phyloP scores from a whole-genome alignment of 2,888 invertebrate genomes.

The Limnephilus marmoratus region DNA sequence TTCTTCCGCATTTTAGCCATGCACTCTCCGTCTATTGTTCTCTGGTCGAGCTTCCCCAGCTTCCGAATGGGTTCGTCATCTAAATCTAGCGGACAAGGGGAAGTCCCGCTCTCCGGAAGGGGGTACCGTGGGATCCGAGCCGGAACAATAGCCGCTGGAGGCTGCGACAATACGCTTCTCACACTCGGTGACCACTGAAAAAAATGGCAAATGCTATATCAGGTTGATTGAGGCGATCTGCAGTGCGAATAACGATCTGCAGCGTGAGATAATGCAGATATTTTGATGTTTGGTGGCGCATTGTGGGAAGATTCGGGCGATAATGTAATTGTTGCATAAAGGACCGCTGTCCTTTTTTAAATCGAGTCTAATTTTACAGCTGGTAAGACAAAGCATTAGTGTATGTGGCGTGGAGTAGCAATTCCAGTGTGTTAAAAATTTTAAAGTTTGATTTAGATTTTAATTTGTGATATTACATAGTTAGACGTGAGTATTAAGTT shows the following conservation, averaged over 20 bases:
- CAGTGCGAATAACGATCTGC: background rate
- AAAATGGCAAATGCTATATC: conserved; percentile 13
- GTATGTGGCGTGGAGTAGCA: background rate
- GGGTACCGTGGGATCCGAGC: conserved; percentile 61
- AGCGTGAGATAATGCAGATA: conserved; percentile 19
- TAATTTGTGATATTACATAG: too few species aligned
- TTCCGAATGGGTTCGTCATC: conserved; percentile 56
- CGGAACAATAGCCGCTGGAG: conserved; percentile 59
- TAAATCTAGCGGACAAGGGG: conserved; percentile 48
- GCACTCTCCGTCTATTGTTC: conserved; percentile 55
- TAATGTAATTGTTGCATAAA: background rate
- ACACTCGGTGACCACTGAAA: conserved; percentile 54
- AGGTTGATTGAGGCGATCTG: conserved; percentile 35
- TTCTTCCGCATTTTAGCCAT: conserved; percentile 61
- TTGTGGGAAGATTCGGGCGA: background rate
- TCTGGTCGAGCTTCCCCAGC: conserved; percentile 48
- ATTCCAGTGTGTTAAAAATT: background rate
- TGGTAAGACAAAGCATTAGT: background rate
- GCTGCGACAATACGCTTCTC: conserved; percentile 47
- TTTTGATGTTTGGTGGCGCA: background rate
- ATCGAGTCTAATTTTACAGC: background rate
- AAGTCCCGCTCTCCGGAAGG: background rate
- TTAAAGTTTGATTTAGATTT: too few species aligned
- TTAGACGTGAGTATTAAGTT: too few species aligned
- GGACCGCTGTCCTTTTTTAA: background rate